phyloP scores from a whole-genome alignment of 2,113 vertebrate genomes.

The Passerina amoena region DNA sequence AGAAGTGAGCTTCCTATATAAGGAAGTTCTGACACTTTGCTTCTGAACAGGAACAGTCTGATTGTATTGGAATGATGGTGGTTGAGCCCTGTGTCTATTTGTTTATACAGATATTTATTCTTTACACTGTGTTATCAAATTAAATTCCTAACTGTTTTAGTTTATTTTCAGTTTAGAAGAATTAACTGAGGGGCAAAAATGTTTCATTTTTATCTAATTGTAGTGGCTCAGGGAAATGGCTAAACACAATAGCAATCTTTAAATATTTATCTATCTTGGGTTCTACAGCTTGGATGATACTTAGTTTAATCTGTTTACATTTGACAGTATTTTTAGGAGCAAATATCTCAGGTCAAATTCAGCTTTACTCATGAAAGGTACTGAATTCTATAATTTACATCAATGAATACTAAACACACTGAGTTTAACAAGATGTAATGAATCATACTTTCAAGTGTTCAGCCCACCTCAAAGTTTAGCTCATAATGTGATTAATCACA shows the following conservation, averaged over 20 bases:
- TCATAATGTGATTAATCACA: background rate
- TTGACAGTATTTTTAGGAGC: background rate
- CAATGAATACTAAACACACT: background rate
- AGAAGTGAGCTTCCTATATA: background rate
- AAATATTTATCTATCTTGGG: background rate
- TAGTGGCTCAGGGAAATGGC: background rate
- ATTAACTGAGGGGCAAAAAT: background rate
- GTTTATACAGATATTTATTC: background rate
- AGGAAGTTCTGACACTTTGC: background rate
- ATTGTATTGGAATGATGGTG: background rate
- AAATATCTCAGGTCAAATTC: background rate
- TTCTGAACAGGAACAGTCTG: background rate
- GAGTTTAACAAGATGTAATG: background rate
- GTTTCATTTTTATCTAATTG: background rate
- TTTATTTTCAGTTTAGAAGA: background rate
- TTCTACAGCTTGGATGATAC: background rate
- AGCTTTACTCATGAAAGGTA: background rate
- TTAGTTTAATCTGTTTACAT: background rate
- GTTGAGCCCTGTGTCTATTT: background rate
- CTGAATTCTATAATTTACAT: background rate
- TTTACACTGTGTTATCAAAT: background rate
- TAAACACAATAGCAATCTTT: background rate
- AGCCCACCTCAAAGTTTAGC: background rate
- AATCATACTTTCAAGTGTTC: background rate
- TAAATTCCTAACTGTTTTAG: background rate